Percentiles rank a stretch among this genome's conserved stretches.
phyloP scores from a whole-genome alignment of 1,140 invertebrate genomes.

The Lanistes nyassanus region DNA sequence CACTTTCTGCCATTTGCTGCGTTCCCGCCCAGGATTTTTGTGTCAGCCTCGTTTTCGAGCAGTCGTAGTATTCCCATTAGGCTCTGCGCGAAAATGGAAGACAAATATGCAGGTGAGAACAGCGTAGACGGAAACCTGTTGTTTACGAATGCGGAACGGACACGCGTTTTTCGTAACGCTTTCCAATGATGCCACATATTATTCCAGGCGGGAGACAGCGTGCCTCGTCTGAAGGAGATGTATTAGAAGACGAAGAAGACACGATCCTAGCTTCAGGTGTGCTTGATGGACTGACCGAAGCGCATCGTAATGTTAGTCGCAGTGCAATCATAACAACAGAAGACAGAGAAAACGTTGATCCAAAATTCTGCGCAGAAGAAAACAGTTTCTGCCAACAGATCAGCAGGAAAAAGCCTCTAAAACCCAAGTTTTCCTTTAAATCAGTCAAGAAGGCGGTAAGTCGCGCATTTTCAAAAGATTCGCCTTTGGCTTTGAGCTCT shows the following conservation, averaged over 20 bases:
- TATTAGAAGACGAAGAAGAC: constrained; percentile 47
- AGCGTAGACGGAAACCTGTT: constrained; percentile 21
- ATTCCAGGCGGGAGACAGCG: constrained; percentile 52
- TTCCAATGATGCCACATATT: constrained; percentile 42
- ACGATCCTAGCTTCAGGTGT: constrained; percentile 24
- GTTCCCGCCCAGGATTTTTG: background rate
- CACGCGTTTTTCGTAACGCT: constrained; percentile 23
- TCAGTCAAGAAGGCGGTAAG: constrained; percentile 47
- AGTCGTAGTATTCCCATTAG: constrained; percentile 37
- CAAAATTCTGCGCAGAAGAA: constrained; percentile 18
- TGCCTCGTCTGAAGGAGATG: constrained; percentile 54
- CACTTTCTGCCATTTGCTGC: background rate
- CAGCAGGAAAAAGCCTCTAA: constrained; percentile 27
- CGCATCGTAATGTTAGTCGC: constrained; percentile 44
- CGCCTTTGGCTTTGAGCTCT: constrained; percentile 24
- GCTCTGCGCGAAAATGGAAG: constrained; percentile 39
- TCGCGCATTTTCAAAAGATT: constrained; percentile 32
- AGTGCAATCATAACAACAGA: constrained; percentile 39
- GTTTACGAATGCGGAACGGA: constrained; percentile 28
- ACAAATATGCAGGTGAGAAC: constrained; percentile 26
- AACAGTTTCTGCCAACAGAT: constrained; percentile 15
- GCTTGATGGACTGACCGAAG: constrained; percentile 26
- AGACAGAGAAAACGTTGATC: constrained; percentile 16
- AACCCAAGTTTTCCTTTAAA: constrained; percentile 44
- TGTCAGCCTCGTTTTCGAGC: constrained; percentile 31